Evolutionary conservation across 1,140 invertebrate genomes (phyloP), one percentile per base, ranked within the genome.

Genomic region (Tenebrio molitor): DNA sequence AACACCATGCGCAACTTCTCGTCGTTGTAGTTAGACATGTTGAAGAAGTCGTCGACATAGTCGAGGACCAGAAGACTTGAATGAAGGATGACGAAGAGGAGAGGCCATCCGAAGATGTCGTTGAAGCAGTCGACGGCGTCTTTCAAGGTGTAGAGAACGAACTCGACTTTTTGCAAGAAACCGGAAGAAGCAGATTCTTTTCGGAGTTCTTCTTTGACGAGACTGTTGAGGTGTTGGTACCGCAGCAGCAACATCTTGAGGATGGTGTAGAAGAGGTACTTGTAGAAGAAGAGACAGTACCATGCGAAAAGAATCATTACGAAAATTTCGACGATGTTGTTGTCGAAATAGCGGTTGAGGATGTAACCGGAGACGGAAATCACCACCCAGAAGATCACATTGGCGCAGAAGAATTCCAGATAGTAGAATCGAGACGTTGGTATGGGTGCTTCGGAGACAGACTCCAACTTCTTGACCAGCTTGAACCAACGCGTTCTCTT

Each of bases 101-200:
- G 8, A 2, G 50, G 50, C 50, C 50, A 58, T 3, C 50, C 50
- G n/a, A 58, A 58, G 33, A 58, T 12, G 4, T 58, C 12, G 23
- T 58, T 58, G 12, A 58, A 58, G 8, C 2, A 29, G 15, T 33
- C 23, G 16, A 58, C 23, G n/a, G 12, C 25, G 12, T 58, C 50
- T 16, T 58, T n/a, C 1, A 58, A 14, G 19, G 10, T 29, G n/a
- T 12, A 58, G 5, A 33, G 14, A 29, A 29, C 33, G 6, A 15
- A 16, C 23, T 58, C 50, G 1, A 12, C 10, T 16, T 33, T 29
- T 12, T 33, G 12, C 50, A 33, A 14, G 19, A 29, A 21, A 39
- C 36, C 36, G 2, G 2, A 39, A 10, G 6, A 39, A 2, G 36
- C 2, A 2, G 36, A 3, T 33, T 6, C n/a, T 39, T 39, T 39